Conservation (phyloP, 37 sponge, comb jelly and placozoan species). For the Tethya wilhelma region DNA sequence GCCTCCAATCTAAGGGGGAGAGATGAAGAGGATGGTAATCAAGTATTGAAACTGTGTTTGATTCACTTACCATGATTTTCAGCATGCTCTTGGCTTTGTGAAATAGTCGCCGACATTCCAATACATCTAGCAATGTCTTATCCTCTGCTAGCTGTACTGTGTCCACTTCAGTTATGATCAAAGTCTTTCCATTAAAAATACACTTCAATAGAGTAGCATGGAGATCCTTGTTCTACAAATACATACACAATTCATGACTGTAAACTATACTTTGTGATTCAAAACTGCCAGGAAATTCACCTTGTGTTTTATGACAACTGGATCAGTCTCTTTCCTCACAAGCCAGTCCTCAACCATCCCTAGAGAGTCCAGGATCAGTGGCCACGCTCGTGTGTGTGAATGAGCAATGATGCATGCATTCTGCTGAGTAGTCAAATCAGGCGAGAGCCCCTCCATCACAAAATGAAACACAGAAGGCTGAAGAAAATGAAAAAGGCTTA, state of each 20-base stretch:
- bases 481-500: neutral
- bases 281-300: too few species aligned
- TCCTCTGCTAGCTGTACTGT: neutral
- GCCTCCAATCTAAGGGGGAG: conserved; percentile 53
- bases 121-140: conserved; percentile 1
- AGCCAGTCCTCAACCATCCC: conserved; percentile 60
- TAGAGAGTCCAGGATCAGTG: conserved; percentile 59
- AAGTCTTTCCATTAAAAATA: conserved; percentile 39
- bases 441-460: conserved; percentile 58
- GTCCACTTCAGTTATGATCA: conserved; percentile 53
- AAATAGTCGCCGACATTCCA: neutral
- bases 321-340: neutral
- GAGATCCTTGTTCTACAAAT: conserved; percentile 10
- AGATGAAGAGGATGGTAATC: too few species aligned
- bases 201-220: conserved; percentile 11
- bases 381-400: conserved; percentile 35
- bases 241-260: too few species aligned
- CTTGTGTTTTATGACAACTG: conserved; percentile 20
- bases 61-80: conserved; percentile 50
- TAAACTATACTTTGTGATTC: too few species aligned
- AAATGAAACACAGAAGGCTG: conserved; percentile 42
- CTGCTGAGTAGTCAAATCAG: conserved; percentile 41
- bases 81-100: neutral
- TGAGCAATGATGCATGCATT: conserved; percentile 45
- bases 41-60: too few species aligned